Evolutionary conservation across 2,888 invertebrate species (phyloP).

Genomic region (Cactoblastis cactorum): DNA sequence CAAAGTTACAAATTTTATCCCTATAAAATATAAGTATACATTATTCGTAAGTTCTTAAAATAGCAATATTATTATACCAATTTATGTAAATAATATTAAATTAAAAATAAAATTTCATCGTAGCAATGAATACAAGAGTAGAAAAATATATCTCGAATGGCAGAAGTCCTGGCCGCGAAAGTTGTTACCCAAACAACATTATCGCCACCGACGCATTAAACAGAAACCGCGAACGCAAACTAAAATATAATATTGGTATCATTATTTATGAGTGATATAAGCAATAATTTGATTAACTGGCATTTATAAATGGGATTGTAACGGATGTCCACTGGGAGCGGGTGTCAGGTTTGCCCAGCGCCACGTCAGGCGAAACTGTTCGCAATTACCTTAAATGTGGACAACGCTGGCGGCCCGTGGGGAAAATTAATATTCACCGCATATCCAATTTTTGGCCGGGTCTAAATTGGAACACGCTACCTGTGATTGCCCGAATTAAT

Average conservation of each 20-base stretch:
- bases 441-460: slow-evolving; percentile 66
- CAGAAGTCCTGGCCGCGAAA: no score
- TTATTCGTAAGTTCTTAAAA: no score
- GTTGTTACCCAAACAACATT: no score
- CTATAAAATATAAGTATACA: no score
- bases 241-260: slow-evolving; percentile 15
- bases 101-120: no score
- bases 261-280: slow-evolving; percentile 39
- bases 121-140: no score
- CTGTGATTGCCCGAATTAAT: slow-evolving; percentile 59
- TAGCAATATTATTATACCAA: no score
- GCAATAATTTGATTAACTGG: slow-evolving; percentile 70
- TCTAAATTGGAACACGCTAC: slow-evolving; percentile 60
- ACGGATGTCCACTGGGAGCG: slow-evolving; percentile 62
- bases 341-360: slow-evolving; percentile 68
- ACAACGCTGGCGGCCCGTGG: slow-evolving; percentile 68
- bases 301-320: slow-evolving; percentile 76
- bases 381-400: slow-evolving; percentile 78
- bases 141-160: no score
- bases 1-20: no score
- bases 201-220: no score
- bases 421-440: slow-evolving; percentile 75
- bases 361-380: slow-evolving; percentile 74
- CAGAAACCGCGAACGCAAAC: neutral
- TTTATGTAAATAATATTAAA: no score